A percentile compares a stretch with the other conserved stretches of the same genome.
phyloP scores from a whole-genome alignment of 2,113 vertebrate species.

The Bothrops jararaca region DNA sequence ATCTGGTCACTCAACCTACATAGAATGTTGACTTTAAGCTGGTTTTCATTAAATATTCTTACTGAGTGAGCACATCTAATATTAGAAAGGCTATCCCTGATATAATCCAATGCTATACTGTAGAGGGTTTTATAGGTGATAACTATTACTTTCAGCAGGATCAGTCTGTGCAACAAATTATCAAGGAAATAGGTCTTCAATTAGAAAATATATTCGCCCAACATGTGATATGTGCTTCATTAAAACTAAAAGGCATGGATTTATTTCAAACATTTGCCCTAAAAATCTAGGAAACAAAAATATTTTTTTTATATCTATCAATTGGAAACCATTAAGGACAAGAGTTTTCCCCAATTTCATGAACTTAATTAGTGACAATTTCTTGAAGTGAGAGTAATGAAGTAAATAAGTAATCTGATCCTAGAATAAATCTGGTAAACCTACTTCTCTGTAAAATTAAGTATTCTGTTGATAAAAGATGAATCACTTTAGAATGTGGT shows the following conservation, averaged over 20 bases:
- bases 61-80: neutral
- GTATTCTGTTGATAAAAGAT: neutral
- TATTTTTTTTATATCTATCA: neutral
- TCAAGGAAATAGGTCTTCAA: neutral
- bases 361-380: neutral
- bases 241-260: neutral
- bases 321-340: neutral
- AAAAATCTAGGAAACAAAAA: neutral
- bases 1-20: neutral
- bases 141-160: neutral
- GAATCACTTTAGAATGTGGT: neutral
- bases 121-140: neutral
- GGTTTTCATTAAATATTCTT: neutral
- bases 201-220: neutral
- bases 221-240: neutral
- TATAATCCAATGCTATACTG: neutral
- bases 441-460: neutral
- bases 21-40: neutral
- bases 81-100: neutral
- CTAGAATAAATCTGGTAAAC: neutral
- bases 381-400: neutral
- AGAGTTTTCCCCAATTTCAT: neutral
- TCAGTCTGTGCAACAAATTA: neutral
- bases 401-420: neutral
- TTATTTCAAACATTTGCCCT: neutral